phyloP scores from a whole-genome alignment of 2,888 invertebrate genomes.

The Torymus texanus region DNA sequence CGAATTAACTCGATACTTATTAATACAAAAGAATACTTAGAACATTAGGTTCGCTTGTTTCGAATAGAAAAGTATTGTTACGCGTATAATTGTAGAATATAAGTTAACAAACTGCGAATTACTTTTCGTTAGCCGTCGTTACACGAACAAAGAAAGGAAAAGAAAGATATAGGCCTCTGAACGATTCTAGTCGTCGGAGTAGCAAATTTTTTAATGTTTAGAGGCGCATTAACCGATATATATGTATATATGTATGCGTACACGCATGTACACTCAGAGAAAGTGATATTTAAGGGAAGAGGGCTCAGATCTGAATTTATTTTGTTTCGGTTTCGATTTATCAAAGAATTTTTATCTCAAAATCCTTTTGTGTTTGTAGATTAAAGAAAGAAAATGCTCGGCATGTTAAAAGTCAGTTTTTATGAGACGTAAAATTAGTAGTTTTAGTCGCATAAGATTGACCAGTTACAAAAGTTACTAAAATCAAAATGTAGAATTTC shows the following conservation, averaged over 20 bases:
- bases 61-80: too few species aligned
- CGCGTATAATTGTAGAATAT: too few species aligned
- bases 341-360: not conserved
- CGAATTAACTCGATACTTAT: too few species aligned
- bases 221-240: slow-evolving; percentile 11
- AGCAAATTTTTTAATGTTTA: slow-evolving; percentile 40
- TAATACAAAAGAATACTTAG: too few species aligned
- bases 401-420: too few species aligned
- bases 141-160: not conserved
- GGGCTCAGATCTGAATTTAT: slow-evolving; percentile 7
- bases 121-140: not conserved
- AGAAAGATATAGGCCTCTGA: slow-evolving; percentile 31
- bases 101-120: not conserved
- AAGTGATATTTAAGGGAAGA: slow-evolving; percentile 3
- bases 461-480: too few species aligned
- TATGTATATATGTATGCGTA: slow-evolving; percentile 37
- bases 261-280: slow-evolving; percentile 1
- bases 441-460: too few species aligned
- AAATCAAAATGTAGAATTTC: too few species aligned
- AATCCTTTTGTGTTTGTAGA: too few species aligned
- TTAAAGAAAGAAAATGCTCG: too few species aligned
- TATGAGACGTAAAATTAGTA: too few species aligned
- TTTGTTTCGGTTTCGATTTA: slow-evolving; percentile 9
- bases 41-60: too few species aligned
- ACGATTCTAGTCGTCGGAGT: slow-evolving; percentile 55